A percentile compares a stretch with the other conserved stretches of the same genome.
These are phyloP conservation scores for Dipus sagitta DNA, from an alignment of 2,797 vertebrate species.

Conservation along the genomic window DNA sequence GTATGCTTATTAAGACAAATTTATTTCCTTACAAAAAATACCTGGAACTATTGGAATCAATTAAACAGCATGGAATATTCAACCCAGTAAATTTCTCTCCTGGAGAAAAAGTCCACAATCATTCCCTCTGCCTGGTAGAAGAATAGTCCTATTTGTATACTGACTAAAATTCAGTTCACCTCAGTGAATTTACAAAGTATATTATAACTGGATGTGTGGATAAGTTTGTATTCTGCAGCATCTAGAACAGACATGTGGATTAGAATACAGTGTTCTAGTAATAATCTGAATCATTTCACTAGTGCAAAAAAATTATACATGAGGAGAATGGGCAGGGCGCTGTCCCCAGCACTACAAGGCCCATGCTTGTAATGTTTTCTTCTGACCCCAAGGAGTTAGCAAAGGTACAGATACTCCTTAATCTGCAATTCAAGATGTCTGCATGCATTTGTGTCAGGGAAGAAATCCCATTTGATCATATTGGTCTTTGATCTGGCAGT, in stretches of 20 bases:
- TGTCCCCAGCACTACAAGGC: background rate
- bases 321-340: background rate
- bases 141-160: background rate
- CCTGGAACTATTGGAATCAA: background rate
- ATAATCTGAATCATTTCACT: background rate
- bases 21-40: background rate
- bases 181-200: background rate
- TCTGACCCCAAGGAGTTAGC: background rate
- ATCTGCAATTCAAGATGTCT: background rate
- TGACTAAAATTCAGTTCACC: background rate
- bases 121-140: background rate
- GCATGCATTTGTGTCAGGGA: constrained; percentile 69
- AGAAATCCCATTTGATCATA: constrained; percentile 64
- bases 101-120: background rate
- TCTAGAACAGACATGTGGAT: background rate
- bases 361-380: background rate
- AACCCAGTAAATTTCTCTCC: background rate
- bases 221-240: background rate
- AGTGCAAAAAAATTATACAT: background rate
- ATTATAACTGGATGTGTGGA: background rate
- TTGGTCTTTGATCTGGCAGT: constrained; percentile 73
- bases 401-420: constrained; percentile 62
- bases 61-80: background rate
- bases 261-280: background rate
- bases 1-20: background rate